phyloP scores from a whole-genome alignment of 1,140 invertebrate species.

The Drosophila trapezifrons region DNA sequence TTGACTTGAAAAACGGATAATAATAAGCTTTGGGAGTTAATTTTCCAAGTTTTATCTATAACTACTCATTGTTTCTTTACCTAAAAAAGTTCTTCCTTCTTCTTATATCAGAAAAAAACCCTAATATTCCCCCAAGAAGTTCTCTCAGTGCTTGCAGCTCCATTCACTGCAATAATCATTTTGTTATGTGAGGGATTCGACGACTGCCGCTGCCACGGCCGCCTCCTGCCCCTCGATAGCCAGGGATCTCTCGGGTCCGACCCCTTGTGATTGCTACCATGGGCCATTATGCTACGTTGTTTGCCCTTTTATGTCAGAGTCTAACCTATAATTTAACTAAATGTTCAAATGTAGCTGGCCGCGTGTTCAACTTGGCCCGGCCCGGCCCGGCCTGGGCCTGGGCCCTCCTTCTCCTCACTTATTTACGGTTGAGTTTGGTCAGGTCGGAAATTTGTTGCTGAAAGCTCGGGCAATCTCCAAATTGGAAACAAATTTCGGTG shows the following conservation, averaged over 20 bases:
- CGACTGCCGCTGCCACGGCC: background rate
- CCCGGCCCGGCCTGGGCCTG: background rate
- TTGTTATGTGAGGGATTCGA: conserved; percentile 59
- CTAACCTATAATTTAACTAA: conserved; percentile 83
- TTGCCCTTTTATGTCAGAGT: conserved; percentile 81
- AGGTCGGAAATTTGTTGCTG: conserved; percentile 59
- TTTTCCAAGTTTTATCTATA: no score
- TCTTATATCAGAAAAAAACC: no score
- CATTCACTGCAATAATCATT: conserved; percentile 75
- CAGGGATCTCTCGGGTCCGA: conserved; percentile 18
- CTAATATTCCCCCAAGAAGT: no score
- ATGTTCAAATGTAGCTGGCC: conserved; percentile 76
- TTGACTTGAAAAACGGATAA: no score
- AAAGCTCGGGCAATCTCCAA: conserved; percentile 54
- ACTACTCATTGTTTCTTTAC: no score
- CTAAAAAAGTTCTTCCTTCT: no score
- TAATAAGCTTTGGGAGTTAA: no score
- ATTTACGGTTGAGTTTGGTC: conserved; percentile 24
- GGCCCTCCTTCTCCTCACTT: background rate
- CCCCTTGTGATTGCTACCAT: conserved; percentile 72
- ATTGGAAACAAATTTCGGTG: conserved; percentile 73
- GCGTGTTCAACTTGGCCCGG: conserved; percentile 32
- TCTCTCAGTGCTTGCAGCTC: conserved; percentile 12
- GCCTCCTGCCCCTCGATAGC: background rate
- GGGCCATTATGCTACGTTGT: conserved; percentile 79